These are phyloP conservation scores for Strix aluco DNA, from an alignment of 2,113 vertebrate species.

Conservation along the genomic window DNA sequence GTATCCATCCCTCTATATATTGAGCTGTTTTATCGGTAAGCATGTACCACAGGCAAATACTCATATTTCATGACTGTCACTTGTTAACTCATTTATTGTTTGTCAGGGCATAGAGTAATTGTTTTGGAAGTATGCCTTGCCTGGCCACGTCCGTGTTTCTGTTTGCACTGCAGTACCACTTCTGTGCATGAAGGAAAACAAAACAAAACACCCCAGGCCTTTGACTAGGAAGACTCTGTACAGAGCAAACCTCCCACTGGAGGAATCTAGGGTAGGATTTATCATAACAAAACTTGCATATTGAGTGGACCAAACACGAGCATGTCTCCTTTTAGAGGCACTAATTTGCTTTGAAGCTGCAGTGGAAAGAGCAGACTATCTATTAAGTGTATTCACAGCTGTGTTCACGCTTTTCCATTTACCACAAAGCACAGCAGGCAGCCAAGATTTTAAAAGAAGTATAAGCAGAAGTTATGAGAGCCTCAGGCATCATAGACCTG, in stretches of 20 bases:
- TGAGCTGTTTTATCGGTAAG: background rate
- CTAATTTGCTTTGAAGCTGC: constrained; percentile 24
- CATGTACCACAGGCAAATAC: background rate
- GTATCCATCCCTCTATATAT: background rate
- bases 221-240: constrained; percentile 4
- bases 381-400: background rate
- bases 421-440: background rate
- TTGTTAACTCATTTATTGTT: constrained; percentile 3
- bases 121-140: background rate
- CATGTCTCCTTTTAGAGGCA: constrained; percentile 24
- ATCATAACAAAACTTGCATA: constrained; percentile 11
- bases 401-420: background rate
- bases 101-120: background rate
- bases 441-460: background rate
- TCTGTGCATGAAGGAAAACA: constrained; percentile 10
- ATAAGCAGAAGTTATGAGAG: background rate
- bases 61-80: background rate
- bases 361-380: background rate
- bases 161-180: constrained; percentile 13
- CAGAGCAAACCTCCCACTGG: background rate
- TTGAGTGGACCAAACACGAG: constrained; percentile 27
- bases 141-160: background rate
- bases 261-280: constrained; percentile 16
- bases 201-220: background rate
- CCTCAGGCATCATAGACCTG: background rate